Percentiles rank a stretch among this genome's conserved stretches.
Evolutionary conservation across 92 coral and sea anemone genomes (phyloP).

Genomic region (Phenganax marumi): DNA sequence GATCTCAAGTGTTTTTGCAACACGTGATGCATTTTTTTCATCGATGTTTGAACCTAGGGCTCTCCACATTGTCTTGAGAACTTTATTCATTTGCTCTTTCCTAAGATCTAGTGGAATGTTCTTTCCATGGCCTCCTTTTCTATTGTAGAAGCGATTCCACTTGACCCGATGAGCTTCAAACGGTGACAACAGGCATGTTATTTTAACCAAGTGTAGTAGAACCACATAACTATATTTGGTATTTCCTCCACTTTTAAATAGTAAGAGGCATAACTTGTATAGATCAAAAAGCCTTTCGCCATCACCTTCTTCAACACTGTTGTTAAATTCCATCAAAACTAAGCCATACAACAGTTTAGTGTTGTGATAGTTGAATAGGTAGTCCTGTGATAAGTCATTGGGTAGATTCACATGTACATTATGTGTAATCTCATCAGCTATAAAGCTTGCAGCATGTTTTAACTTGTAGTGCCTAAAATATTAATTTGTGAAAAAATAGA

Average conservation of each 20-base stretch:
- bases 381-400: not conserved
- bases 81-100: conserved; percentile 43
- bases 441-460: not conserved
- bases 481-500: not conserved
- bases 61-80: conserved; percentile 44
- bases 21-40: conserved; percentile 28
- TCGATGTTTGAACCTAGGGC: conserved; percentile 31
- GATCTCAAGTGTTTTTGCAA: conserved; percentile 34
- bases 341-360: conserved; percentile 16
- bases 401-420: not conserved
- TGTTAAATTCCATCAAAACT: conserved; percentile 14
- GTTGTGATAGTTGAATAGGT: conserved; percentile 28
- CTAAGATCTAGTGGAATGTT: conserved; percentile 32
- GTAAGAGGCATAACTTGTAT: conserved; percentile 5
- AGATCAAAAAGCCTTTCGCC: conserved; percentile 3
- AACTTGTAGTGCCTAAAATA: not conserved
- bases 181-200: conserved; percentile 13
- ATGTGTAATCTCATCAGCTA: not conserved
- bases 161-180: conserved; percentile 26
- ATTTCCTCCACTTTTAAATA: conserved; percentile 31
- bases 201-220: conserved; percentile 4
- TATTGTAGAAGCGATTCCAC: conserved; percentile 39
- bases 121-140: conserved; percentile 20
- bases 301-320: conserved; percentile 25
- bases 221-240: conserved; percentile 29